Evolutionary conservation across 2,113 vertebrate genomes (phyloP).

Genomic region (Irena cyanogastra): DNA sequence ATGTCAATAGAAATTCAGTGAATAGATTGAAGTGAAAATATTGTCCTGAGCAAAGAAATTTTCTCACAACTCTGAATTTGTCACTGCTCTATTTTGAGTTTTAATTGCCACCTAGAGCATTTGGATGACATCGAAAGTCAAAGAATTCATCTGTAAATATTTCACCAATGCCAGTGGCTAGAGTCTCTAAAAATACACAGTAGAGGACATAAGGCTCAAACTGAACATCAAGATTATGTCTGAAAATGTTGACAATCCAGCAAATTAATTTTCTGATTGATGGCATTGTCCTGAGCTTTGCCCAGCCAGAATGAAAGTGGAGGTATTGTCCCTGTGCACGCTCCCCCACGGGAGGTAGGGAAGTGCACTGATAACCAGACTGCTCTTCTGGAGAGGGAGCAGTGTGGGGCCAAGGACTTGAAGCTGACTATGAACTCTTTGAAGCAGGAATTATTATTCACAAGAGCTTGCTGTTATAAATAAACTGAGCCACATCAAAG

Average conservation of each 20-base stretch:
- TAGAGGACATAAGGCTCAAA: neutral
- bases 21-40: slow-evolving; percentile 20
- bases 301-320: neutral
- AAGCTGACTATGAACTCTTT: neutral
- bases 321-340: neutral
- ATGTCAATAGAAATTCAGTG: slow-evolving; percentile 29
- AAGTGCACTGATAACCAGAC: neutral
- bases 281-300: neutral
- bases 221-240: neutral
- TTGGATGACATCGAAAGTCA: slow-evolving; percentile 44
- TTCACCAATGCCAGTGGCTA: slow-evolving; percentile 24
- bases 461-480: slow-evolving; percentile 41
- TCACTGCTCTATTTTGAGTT: slow-evolving; percentile 10
- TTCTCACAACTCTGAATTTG: slow-evolving; percentile 3
- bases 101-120: slow-evolving; percentile 55
- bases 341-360: neutral
- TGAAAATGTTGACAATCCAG: neutral
- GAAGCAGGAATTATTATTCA: slow-evolving; percentile 33
- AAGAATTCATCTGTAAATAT: slow-evolving; percentile 46
- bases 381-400: neutral
- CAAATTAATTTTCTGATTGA: neutral
- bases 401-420: neutral
- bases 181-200: slow-evolving; percentile 32
- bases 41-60: neutral
- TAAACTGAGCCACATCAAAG: slow-evolving; percentile 58